Percentiles rank a stretch among this genome's conserved stretches.
Evolutionary conservation across 1,140 invertebrate species (phyloP).

Genomic region (Epicauta chinensis): DNA sequence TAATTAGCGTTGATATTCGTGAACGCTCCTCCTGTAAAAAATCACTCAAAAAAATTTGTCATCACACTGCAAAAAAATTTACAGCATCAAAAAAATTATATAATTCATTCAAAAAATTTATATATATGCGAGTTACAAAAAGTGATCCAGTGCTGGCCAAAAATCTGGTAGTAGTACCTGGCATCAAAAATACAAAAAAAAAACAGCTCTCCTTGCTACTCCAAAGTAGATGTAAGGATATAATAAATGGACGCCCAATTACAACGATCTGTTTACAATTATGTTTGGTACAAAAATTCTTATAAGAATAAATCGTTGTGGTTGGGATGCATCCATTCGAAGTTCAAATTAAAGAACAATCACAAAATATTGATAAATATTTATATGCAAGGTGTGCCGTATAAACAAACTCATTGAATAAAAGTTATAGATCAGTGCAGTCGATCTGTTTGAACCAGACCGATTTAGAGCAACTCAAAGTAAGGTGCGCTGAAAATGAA

Average conservation of each 20-base stretch:
- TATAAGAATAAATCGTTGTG: too few species aligned
- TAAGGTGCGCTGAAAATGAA: constrained; percentile 46
- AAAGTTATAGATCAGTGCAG: constrained; percentile 41
- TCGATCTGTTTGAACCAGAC: constrained; percentile 29
- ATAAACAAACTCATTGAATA: constrained; percentile 55
- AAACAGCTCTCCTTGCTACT: constrained; percentile 40
- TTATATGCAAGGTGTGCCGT: constrained; percentile 61
- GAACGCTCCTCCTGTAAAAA: constrained; percentile 37
- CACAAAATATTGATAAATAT: constrained; percentile 45
- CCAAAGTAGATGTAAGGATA: constrained; percentile 32
- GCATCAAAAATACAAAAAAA: constrained; percentile 34
- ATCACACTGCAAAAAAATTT: constrained; percentile 16
- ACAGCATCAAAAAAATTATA: constrained; percentile 22
- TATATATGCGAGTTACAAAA: background rate
- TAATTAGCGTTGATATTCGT: too few species aligned
- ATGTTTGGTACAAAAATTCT: background rate
- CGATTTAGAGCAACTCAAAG: constrained; percentile 44
- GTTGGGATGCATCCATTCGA: too few species aligned
- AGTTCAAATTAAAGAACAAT: constrained; percentile 4
- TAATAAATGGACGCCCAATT: constrained; percentile 14
- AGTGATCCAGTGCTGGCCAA: constrained; percentile 28
- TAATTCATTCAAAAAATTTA: background rate
- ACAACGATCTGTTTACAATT: too few species aligned
- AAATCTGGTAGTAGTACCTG: constrained; percentile 38
- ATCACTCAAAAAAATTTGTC: constrained; percentile 34